Conservation (phyloP, 2,113 vertebrate genomes). For the Fukomys damarensis region DNA sequence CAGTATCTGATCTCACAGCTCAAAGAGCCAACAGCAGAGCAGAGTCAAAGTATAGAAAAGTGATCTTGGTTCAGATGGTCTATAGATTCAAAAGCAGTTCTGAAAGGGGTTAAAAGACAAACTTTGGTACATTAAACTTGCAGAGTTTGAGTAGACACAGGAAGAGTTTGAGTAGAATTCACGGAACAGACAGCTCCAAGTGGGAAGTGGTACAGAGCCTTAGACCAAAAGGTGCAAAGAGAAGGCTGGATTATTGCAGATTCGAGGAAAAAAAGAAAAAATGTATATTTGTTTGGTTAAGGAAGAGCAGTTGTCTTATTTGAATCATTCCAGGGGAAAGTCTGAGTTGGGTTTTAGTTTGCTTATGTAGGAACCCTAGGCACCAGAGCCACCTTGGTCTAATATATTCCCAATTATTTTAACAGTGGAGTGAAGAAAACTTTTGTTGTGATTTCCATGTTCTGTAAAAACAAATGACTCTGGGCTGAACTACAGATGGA, state of each 20-base stretch:
- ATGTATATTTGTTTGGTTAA: not conserved
- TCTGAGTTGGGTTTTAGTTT: not conserved
- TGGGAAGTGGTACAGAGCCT: not conserved
- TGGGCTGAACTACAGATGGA: not conserved
- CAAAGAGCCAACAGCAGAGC: not conserved
- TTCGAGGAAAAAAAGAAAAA: not conserved
- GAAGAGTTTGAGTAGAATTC: not conserved
- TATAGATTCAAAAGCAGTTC: not conserved
- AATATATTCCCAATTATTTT: not conserved
- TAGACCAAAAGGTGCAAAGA: not conserved
- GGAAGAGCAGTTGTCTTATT: not conserved
- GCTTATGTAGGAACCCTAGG: not conserved
- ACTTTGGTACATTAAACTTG: not conserved
- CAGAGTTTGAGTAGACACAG: not conserved
- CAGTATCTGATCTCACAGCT: not conserved
- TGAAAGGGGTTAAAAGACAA: not conserved
- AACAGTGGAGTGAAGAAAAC: not conserved
- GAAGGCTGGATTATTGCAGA: not conserved
- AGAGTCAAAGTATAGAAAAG: not conserved
- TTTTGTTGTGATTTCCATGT: not conserved
- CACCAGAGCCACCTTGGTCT: not conserved
- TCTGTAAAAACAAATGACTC: not conserved
- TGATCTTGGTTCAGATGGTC: not conserved
- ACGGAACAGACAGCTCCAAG: not conserved
- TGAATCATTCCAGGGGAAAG: not conserved